Percentiles rank a stretch among this genome's conserved stretches.
Conservation (phyloP, 1,140 invertebrate genomes). For the Bombus huntii region DNA sequence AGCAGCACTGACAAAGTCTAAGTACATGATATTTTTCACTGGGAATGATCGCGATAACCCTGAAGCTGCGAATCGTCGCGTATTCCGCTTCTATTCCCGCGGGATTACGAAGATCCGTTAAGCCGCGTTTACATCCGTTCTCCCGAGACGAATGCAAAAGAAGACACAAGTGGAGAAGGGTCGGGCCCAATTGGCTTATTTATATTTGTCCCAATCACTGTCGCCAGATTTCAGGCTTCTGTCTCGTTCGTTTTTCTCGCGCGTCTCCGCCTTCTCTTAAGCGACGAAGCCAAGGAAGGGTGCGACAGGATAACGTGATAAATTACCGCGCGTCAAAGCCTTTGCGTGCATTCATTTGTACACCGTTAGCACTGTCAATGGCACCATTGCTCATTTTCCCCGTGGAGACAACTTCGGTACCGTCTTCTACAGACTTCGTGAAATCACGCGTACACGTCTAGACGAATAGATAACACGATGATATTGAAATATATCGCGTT, state of each 20-base stretch:
- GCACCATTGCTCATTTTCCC: constrained; percentile 77
- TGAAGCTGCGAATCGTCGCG: constrained; percentile 47
- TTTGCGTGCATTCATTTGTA: constrained; percentile 80
- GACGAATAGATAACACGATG: too few species aligned
- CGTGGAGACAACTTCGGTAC: constrained; percentile 29
- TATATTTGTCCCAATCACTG: constrained; percentile 79
- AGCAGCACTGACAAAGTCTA: constrained; percentile 56
- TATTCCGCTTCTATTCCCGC: constrained; percentile 60
- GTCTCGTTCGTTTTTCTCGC: constrained; percentile 20
- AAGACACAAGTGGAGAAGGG: constrained; percentile 41
- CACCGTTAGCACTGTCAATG: constrained; percentile 79
- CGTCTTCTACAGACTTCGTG: constrained; percentile 45
- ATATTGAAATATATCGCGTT: too few species aligned
- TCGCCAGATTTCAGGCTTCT: constrained; percentile 53
- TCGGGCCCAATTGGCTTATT: constrained; percentile 75
- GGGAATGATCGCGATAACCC: constrained; percentile 64
- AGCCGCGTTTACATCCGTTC: constrained; percentile 68
- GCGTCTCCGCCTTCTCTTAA: constrained; percentile 42
- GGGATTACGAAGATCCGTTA: constrained; percentile 70
- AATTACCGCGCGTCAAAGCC: constrained; percentile 78
- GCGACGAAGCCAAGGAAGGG: constrained; percentile 51
- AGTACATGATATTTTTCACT: constrained; percentile 75
- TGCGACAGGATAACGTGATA: constrained; percentile 73
- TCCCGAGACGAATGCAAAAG: constrained; percentile 47
- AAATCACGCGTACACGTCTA: constrained; percentile 36